Percentiles rank a stretch among this genome's conserved stretches.
phyloP scores from a whole-genome alignment of 2,888 invertebrate species.

The Idaea dimidiata region DNA sequence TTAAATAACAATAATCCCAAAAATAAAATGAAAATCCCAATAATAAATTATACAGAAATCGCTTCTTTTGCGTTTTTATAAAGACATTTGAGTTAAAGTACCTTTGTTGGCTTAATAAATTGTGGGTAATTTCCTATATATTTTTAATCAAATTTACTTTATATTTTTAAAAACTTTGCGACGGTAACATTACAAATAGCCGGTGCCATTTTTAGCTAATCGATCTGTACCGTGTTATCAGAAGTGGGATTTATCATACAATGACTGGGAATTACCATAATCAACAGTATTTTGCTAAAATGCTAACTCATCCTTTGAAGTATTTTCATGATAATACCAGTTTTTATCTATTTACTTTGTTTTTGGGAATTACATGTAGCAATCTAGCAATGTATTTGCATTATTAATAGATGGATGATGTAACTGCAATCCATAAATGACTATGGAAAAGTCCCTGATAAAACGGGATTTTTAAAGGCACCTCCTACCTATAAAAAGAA shows the following conservation, averaged over 20 bases:
- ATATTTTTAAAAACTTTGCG: not conserved
- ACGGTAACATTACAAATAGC: not conserved
- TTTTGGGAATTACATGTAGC: not conserved
- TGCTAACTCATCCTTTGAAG: not conserved
- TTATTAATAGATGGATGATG: not conserved
- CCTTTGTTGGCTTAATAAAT: no score
- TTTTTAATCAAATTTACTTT: not conserved
- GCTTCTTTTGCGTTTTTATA: no score
- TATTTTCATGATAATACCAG: not conserved
- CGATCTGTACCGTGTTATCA: not conserved
- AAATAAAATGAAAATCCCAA: no score
- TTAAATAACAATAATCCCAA: no score
- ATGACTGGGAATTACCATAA: not conserved
- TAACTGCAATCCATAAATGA: not conserved
- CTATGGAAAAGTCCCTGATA: no score
- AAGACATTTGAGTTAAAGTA: no score
- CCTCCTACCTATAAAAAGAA: no score
- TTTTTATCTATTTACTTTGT: not conserved
- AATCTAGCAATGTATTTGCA: not conserved
- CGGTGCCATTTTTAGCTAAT: slow-evolving; percentile 3
- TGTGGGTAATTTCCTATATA: not conserved
- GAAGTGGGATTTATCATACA: not conserved
- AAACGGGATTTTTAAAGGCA: no score
- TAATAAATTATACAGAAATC: no score
- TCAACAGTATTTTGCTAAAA: not conserved